Evolutionary conservation across 2,113 vertebrate genomes (phyloP), one percentile per base, ranked within the genome.

Genomic region (Sclerurus mexicanus): DNA sequence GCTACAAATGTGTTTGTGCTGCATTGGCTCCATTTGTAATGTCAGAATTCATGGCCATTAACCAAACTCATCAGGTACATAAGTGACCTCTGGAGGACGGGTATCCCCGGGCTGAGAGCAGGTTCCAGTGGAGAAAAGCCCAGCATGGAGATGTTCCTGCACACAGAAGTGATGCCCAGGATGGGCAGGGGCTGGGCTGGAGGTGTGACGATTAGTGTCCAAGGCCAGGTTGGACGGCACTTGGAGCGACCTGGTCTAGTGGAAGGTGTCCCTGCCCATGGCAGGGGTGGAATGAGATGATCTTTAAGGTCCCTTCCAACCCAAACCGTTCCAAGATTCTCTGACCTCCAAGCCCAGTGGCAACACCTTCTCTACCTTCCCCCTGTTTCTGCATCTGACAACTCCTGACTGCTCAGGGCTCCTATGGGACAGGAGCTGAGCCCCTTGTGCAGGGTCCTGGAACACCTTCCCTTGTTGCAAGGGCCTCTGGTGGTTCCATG

Each of bases 401-500:
- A 2, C 56, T 67, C 16, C 49, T 15, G 35, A 14, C 42, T 35
- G 30, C 73, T 4, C 1, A 0, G 68, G 30, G 42, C 25, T 63
- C 42, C 37, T 17, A 1, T 22, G 52, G 40, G 31, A 9, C 30
- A 3, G 16, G 59, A 33, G 30, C 35, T 28, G 28, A 60, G 50
- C 49, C 39, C 7, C 64, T 9, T 16, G 8, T 14, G 28, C 15
- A 2, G 31, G 20, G 8, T 10, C 12, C 14, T 18, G 42, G 20
- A n/a, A 18, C 17, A 4, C 46, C 23, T 17, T 14, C 23, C 39
- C 42, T 6, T 19, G 9, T 56, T 52, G 31, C 42, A 49, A 13
- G 37, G 24, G 7, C 7, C 17, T 0, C 52, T 12, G 40, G 4
- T 8, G 2, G 23, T n/a, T 24, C 28, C 37, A 2, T 0, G 2